These are phyloP conservation scores for Pan troglodytes DNA, from an alignment of 2,113 vertebrate genomes.

Conservation along the genomic window NHGRI_mPanTro3-v2.1_pri NC_072403.2:161400001-161400500, in stretches of 20 bases:
- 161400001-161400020: neutral
- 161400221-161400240: neutral
- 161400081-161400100: no score
- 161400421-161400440: accelerated
- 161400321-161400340: neutral
- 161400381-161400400: neutral
- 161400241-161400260: neutral
- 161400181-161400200: slow-evolving; percentile 17
- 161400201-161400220: neutral
- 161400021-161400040: accelerated
- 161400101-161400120: accelerated
- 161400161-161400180: neutral
- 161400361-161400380: neutral
- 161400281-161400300: accelerated
- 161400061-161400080: neutral
- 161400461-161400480: neutral
- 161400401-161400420: neutral
- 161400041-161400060: neutral
- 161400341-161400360: no score
- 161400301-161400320: accelerated
- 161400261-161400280: accelerated
- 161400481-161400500: accelerated
- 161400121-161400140: neutral
- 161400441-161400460: accelerated
- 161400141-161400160: neutral